Evolutionary conservation across 2,113 vertebrate genomes (phyloP), one percentile per base, ranked within the genome.

Genomic region (Neoarius graeffei): DNA sequence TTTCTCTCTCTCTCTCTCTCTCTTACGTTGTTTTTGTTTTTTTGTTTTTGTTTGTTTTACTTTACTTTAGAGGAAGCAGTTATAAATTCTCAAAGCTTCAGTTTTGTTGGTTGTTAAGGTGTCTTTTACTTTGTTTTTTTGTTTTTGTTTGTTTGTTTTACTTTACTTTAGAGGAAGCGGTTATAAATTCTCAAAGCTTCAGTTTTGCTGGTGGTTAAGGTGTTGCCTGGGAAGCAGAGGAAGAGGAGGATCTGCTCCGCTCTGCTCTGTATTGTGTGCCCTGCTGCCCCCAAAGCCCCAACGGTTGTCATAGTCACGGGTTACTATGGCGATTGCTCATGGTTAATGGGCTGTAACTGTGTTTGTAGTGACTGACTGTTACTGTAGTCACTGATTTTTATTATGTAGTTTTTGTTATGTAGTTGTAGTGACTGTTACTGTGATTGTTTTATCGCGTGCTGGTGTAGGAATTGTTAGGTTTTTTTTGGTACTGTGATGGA

Each of bases 231-330:
- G 80, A 35, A 30, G 60, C 60, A 17, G 87, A 85, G 54, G 54
- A 35, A 30, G 60, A 60, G 25, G 87, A 85, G 54, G 54, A 56
- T 35, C 35, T 60, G 54, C 30, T n/a, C n/a, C n/a, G n/a, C n/a
- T n/a, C n/a, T n/a, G n/a, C n/a, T n/a, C 81, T 66, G 73, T 67
- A 90, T 92, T 94, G 93, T 93, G 50, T 90, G 93, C 93, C 90
- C 94, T 94, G 89, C 92, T 93, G 79, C 89, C 89, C 48, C 77
- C 59, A 89, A 92, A 92, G 84, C 91, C 90, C 52, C 64, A 64
- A 71, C 92, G 93, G 95, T 95, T 95, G 94, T 93, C 95, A 95
- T 95, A 93, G 95, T 93, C 94, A 95, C 19, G 3, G 74, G 52
- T 48, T 64, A 50, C 48, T 84, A 91, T 56, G 84, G 82, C 59